These are phyloP conservation scores for Acleris holmiana DNA, from an alignment of 2,888 invertebrate species.

Conservation along the genomic window DNA sequence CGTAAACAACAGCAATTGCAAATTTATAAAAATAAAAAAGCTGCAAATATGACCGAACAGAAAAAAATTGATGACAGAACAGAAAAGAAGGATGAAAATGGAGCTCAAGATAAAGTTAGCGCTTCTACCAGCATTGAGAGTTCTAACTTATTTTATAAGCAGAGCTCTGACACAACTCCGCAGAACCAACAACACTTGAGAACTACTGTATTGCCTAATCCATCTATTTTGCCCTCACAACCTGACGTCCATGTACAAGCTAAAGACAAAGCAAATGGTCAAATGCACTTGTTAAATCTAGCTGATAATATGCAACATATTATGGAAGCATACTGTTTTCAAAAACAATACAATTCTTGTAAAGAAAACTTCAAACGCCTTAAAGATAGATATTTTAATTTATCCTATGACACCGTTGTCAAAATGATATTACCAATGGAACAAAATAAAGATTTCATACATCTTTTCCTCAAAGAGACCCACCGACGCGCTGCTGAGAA, in stretches of 20 bases:
- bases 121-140: not conserved
- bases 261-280: not conserved
- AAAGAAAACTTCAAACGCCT: not conserved
- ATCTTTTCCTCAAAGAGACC: conserved; percentile 9
- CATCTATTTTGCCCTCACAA: not conserved
- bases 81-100: not conserved
- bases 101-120: not conserved
- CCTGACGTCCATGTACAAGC: not conserved
- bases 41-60: not conserved
- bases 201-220: not conserved
- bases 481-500: conserved; percentile 7
- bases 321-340: conserved; percentile 13
- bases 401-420: conserved; percentile 10
- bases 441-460: conserved; percentile 21
- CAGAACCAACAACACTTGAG: not conserved
- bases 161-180: not conserved
- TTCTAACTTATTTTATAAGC: not conserved
- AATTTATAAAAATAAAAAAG: conserved; percentile 6
- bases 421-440: conserved; percentile 19
- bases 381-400: conserved; percentile 18
- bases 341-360: conserved; percentile 11
- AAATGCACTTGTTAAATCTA: not conserved
- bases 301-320: conserved; percentile 21
- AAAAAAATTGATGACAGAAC: not conserved
- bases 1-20: conserved; percentile 6